Evolutionary conservation across 2,888 invertebrate species (phyloP).

Genomic region (Agrilus mali): DNA sequence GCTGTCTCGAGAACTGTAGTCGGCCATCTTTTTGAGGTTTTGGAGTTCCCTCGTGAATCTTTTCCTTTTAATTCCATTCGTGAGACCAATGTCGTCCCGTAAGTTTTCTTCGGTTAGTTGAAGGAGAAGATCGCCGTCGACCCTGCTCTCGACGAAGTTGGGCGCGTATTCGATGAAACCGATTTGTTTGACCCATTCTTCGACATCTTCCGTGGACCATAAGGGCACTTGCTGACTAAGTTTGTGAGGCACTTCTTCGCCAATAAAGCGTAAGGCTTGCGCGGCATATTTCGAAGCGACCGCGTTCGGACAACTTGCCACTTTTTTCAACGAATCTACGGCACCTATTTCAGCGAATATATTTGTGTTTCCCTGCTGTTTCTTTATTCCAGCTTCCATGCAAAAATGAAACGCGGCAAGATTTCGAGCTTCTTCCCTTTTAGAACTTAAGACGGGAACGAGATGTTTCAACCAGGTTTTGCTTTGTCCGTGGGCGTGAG

Average conservation of each 20-base stretch:
- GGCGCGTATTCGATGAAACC: slow-evolving; percentile 77
- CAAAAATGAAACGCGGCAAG: slow-evolving; percentile 97
- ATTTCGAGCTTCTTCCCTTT: slow-evolving; percentile 90
- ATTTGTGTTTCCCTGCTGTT: slow-evolving; percentile 80
- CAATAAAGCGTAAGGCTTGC: slow-evolving; percentile 81
- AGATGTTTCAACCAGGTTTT: slow-evolving; percentile 87
- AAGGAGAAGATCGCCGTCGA: slow-evolving; percentile 91
- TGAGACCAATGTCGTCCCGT: slow-evolving; percentile 81
- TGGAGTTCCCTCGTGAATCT: slow-evolving; percentile 87
- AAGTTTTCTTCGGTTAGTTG: slow-evolving; percentile 88
- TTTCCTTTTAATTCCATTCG: slow-evolving; percentile 86
- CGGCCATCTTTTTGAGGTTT: slow-evolving; percentile 89
- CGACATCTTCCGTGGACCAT: slow-evolving; percentile 94
- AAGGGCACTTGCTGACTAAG: slow-evolving; percentile 95
- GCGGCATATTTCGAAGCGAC: slow-evolving; percentile 95
- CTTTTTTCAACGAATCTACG: slow-evolving; percentile 86
- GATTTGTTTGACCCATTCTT: slow-evolving; percentile 97
- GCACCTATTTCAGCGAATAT: slow-evolving; percentile 92
- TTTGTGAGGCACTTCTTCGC: slow-evolving; percentile 95
- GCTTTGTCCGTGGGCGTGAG: slow-evolving; percentile 92
- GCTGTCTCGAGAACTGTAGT: slow-evolving; percentile 88
- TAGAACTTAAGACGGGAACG: slow-evolving; percentile 88
- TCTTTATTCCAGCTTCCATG: slow-evolving; percentile 98
- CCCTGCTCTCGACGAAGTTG: slow-evolving; percentile 81
- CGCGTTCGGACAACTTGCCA: slow-evolving; percentile 95